Evolutionary conservation across 2,113 vertebrate genomes (phyloP).

Genomic region (Gnathonemus longibarbis): DNA sequence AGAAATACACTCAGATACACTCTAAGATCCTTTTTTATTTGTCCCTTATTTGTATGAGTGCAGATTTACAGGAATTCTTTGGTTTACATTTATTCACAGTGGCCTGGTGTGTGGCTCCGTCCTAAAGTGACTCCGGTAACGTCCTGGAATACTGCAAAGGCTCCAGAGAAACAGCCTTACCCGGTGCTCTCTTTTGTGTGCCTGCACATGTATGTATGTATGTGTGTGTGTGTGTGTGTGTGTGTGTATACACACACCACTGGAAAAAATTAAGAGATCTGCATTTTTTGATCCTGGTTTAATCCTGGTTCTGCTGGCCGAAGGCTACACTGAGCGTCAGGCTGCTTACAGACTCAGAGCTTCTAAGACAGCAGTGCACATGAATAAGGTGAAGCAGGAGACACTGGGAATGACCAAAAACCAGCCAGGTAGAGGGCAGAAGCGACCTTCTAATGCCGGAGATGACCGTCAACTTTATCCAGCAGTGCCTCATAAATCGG

Average conservation of each 20-base stretch:
- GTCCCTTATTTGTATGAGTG: neutral
- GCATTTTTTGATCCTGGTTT: neutral
- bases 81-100: neutral
- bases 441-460: neutral
- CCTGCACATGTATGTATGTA: no score
- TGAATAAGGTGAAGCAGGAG: neutral
- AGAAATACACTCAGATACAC: neutral
- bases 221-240: neutral
- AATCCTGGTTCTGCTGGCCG: neutral
- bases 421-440: neutral
- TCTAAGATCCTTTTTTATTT: neutral
- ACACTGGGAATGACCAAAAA: neutral
- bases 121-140: neutral
- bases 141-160: neutral
- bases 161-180: neutral
- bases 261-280: neutral
- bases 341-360: neutral
- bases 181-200: neutral
- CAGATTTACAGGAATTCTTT: neutral
- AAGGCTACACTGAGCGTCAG: neutral
- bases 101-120: neutral
- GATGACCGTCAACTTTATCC: neutral
- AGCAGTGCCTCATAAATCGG: neutral
- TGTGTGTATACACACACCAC: neutral
- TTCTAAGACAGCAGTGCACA: neutral